Evolutionary conservation across 1,140 invertebrate genomes (phyloP), one percentile per base, ranked within the genome.

Genomic region (Drosophila tropicalis): DNA sequence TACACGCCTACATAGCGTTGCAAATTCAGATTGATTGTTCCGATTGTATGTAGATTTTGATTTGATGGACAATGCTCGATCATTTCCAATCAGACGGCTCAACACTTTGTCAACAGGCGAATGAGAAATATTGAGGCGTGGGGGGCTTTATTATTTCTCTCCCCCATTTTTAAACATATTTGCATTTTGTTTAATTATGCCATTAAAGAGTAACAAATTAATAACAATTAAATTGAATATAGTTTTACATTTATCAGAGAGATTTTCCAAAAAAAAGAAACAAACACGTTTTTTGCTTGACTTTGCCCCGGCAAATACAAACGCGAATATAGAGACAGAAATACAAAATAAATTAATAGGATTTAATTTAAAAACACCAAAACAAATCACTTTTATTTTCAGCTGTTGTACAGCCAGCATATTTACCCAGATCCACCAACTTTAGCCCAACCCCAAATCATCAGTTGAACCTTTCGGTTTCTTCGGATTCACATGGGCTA

Each of bases 331-430:
- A 67, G 60, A 54, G 66, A 66, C 51, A 62, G 41, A 63, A 69
- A 41, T n/a, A 66, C 22, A 57, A 56, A 62, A 60, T 41, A 25
- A 58, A 32, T 44, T 25, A 64, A 15, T 36, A 56, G 25, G 54
- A 79, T 72, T 56, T 60, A 73, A 71, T 70, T 39, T 54, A 71
- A 22, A 25, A 17, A 19, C 34, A 5, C 39, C 39, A 62, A 75
- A 81, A 68, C 82, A 81, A 86, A 87, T 86, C 83, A 87, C 84
- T 87, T 77, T 87, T 87, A 83, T 89, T 87, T 87, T 87, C 83
- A 68, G 67, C 67, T 51, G 44, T 51, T 51, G 44, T 51, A 51
- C 70, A 73, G 69, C 78, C 67, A 81, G 56, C 58, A 62, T 56
- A 41, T 40, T 65, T 70, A 57, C 60, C 47, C 65, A 76, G 55